These are phyloP conservation scores for Babyrousa celebensis DNA, from an alignment of 2,797 vertebrate genomes.

Conservation along the genomic window DNA sequence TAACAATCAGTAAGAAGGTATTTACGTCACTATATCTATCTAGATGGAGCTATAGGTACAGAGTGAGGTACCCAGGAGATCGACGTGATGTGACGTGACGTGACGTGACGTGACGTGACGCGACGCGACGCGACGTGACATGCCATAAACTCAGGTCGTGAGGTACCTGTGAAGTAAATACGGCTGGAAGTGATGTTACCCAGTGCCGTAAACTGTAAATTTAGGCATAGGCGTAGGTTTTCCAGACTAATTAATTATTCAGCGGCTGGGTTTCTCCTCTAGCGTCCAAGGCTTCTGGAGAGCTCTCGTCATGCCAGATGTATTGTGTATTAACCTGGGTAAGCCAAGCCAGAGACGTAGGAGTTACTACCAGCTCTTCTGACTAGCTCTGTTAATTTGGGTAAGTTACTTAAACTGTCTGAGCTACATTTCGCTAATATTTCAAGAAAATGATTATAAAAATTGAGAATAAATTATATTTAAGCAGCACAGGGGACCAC, in stretches of 20 bases:
- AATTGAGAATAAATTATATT: background rate
- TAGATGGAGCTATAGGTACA: rapidly evolving
- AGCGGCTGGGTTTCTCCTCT: rapidly evolving
- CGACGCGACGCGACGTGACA: background rate
- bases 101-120: too few species aligned
- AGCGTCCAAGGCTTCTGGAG: background rate
- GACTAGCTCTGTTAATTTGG: background rate
- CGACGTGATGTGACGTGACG: too few species aligned
- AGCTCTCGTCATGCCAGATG: rapidly evolving
- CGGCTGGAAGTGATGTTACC: too few species aligned
- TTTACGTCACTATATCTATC: rapidly evolving
- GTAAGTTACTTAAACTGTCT: background rate
- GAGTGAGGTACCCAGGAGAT: background rate
- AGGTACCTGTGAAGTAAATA: too few species aligned
- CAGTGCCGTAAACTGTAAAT: background rate
- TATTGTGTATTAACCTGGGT: background rate
- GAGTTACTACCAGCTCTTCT: background rate
- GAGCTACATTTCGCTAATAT: background rate
- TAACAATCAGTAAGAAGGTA: background rate
- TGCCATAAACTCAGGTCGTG: background rate
- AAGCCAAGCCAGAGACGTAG: background rate
- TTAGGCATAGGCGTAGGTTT: rapidly evolving
- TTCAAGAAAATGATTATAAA: background rate
- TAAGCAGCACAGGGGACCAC: background rate
- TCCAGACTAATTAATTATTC: background rate